Percentiles rank a stretch among this genome's conserved stretches.
These are phyloP conservation scores for Thymelicus acteon DNA, from an alignment of 2,888 invertebrate genomes.

Conservation along the genomic window DNA sequence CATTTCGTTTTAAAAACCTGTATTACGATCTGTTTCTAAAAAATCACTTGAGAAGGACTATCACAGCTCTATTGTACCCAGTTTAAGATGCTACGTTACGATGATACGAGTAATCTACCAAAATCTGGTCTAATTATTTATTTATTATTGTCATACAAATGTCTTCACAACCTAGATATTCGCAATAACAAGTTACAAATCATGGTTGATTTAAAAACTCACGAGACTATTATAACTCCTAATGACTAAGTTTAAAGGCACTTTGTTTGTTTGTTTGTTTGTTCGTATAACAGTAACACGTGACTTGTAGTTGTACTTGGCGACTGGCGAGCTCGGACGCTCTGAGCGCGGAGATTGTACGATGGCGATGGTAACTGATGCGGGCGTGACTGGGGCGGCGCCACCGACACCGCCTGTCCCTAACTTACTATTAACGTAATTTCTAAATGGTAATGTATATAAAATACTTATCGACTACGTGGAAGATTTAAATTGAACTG, in stretches of 20 bases:
- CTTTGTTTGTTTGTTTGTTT: conserved; percentile 61
- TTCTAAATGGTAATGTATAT: conserved; percentile 82
- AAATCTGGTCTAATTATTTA: conserved; percentile 10
- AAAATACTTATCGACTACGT: conserved; percentile 75
- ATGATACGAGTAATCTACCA: conserved; percentile 18
- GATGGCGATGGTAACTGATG: conserved; percentile 83
- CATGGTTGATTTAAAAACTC: conserved; percentile 53
- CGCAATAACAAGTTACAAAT: conserved; percentile 55
- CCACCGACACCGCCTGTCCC: conserved; percentile 44
- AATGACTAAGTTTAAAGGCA: conserved; percentile 84
- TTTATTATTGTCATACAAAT: conserved; percentile 22
- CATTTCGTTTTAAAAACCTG: conserved; percentile 11
- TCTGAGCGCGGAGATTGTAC: conserved; percentile 80
- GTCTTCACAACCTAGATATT: conserved; percentile 71
- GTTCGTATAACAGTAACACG: conserved; percentile 63
- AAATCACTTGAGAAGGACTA: conserved; percentile 43
- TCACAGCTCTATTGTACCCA: conserved; percentile 52
- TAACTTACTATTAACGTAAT: conserved; percentile 70
- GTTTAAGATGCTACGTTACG: conserved; percentile 28
- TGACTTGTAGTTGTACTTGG: conserved; percentile 80
- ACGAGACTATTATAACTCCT: conserved; percentile 72
- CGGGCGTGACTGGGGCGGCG: conserved; percentile 47
- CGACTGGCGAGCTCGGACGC: conserved; percentile 41
- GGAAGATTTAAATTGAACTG: conserved; percentile 73
- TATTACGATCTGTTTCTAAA: conserved; percentile 16